Evolutionary conservation across 2,888 invertebrate species (phyloP).

Genomic region (Eretmocerus hayati): DNA sequence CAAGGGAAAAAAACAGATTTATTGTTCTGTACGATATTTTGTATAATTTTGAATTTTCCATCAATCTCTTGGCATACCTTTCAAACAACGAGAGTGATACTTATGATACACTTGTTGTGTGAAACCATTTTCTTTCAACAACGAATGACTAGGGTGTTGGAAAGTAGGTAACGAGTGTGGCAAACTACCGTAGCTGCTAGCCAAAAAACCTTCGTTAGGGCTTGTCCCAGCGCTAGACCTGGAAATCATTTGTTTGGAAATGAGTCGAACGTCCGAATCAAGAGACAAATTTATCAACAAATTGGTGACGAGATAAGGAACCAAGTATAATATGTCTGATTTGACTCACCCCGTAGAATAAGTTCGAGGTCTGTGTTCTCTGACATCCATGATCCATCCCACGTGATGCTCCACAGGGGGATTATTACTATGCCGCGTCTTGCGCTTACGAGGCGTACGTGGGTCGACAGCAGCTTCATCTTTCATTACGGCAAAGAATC

Average conservation of each 20-base stretch:
- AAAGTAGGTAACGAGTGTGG: constrained; percentile 82
- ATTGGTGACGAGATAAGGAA: no score
- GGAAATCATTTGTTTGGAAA: constrained; percentile 19
- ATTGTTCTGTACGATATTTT: constrained; percentile 30
- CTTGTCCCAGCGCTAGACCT: constrained; percentile 75
- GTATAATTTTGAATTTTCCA: not conserved
- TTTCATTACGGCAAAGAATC: constrained; percentile 94
- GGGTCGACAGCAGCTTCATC: constrained; percentile 59
- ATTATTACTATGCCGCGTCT: constrained; percentile 86
- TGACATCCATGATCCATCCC: constrained; percentile 94
- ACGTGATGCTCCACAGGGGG: constrained; percentile 93
- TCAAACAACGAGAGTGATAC: constrained; percentile 88
- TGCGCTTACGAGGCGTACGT: constrained; percentile 72
- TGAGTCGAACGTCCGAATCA: not conserved
- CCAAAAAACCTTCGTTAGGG: constrained; percentile 58
- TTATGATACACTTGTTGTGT: constrained; percentile 97
- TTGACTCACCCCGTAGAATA: constrained; percentile 63
- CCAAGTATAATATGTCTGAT: constrained; percentile 2
- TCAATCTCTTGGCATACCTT: constrained; percentile 53
- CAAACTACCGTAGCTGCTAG: constrained; percentile 70
- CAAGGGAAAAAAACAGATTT: constrained; percentile 40
- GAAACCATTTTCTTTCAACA: constrained; percentile 94
- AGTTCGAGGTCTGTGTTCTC: constrained; percentile 73
- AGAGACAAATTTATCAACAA: not conserved
- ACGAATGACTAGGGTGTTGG: constrained; percentile 93